Base-by-base conservation (phyloP, 1,140 invertebrate genomes). In the Drosophila chauvacae region DNA sequence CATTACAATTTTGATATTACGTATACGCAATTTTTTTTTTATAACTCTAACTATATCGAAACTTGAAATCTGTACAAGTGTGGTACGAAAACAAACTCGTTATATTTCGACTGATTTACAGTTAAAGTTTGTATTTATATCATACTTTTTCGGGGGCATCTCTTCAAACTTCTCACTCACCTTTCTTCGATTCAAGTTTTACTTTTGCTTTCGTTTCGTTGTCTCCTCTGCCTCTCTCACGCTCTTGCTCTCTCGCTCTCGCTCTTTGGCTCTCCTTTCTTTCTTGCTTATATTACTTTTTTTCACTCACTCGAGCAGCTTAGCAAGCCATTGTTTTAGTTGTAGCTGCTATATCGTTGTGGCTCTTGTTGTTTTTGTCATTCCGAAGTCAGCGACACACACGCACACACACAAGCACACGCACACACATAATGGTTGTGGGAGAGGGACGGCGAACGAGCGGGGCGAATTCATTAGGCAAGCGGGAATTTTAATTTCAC, bases 401-500 rank as follows among this genome's bases (percentile, higher is more conserved):
- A 78, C 74, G 58, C 53, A 60, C 45, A 77, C 63, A 70, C 56
- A 69, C 50, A 26, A 13, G 20, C 30, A 47, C 73, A 44, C 42
- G 50, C 50, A 55, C 75, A 69, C 56, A 68, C 63, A 44, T 47
- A 56, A 61, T 59, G 55, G 61, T 26, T 50, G 55, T 48, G 66
- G 74, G 68, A 55, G 60, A 63, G 75, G 78, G 48, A 68, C 50
- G 64, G 60, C 71, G 72, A 83, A 88, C 68, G 59, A 80, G 69
- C 56, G 77, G 57, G 81, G 53, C 64, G 68, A 87, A 88, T 87
- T 88, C 84, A 87, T 87, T 87, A 87, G 80, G 80, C 84, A 87
- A 88, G 84, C 84, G 84, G 80, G 84, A 87, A 87, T 87, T 87
- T 87, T 87, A 87, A 87, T 87, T 87, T 87, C 80, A 87, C 84